Evolutionary conservation across 2,797 vertebrate species (phyloP).

Genomic region (Carapus acus): DNA sequence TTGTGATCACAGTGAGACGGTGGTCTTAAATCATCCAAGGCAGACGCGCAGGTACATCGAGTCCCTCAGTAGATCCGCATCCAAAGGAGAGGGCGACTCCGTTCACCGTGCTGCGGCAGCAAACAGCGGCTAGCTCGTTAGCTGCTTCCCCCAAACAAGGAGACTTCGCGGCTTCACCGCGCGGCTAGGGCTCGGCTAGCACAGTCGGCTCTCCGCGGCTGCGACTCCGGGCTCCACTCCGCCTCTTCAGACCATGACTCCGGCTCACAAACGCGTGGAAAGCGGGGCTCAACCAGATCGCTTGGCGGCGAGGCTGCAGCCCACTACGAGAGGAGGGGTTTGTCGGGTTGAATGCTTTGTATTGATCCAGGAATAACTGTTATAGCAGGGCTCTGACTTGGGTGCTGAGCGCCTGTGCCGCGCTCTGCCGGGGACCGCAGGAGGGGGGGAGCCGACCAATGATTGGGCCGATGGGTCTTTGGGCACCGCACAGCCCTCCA

Average conservation of each 20-base stretch:
- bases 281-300: slow-evolving; percentile 3
- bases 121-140: slow-evolving; percentile 56
- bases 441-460: slow-evolving; percentile 38
- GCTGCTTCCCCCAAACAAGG: slow-evolving; percentile 52
- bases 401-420: slow-evolving; percentile 23
- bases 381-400: background rate
- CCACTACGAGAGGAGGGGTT: slow-evolving; percentile 32
- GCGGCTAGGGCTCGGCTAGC: slow-evolving; percentile 49
- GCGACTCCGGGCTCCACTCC: slow-evolving; percentile 49
- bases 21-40: slow-evolving; percentile 31
- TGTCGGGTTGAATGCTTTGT: slow-evolving; percentile 8
- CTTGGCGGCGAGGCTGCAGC: slow-evolving; percentile 30
- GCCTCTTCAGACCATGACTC: slow-evolving; percentile 57
- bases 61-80: slow-evolving; percentile 22
- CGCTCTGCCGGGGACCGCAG: slow-evolving; percentile 49
- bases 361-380: slow-evolving; percentile 48
- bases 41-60: background rate
- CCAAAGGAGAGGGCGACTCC: slow-evolving; percentile 41
- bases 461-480: slow-evolving; percentile 60
- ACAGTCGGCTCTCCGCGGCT: slow-evolving; percentile 56
- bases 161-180: too few relatives aligned
- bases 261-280: slow-evolving; percentile 34
- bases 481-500: slow-evolving; percentile 70
- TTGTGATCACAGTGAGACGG: background rate
- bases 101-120: slow-evolving; percentile 56